Percentiles rank a stretch among this genome's conserved stretches.
These are phyloP conservation scores for Australoheros facetus DNA, from an alignment of 2,797 vertebrate species.

Conservation along the genomic window DNA sequence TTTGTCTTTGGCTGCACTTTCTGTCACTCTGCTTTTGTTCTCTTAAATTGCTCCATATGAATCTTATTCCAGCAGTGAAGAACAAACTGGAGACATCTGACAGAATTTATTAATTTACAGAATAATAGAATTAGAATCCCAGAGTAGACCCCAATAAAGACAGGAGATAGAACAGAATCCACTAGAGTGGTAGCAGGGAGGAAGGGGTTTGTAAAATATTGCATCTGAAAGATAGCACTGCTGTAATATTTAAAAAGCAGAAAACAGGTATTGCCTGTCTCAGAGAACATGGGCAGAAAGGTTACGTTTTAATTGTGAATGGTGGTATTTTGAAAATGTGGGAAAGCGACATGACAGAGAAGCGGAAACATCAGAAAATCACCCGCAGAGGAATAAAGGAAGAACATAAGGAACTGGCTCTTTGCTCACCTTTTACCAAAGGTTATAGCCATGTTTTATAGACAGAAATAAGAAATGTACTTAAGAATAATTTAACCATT, in stretches of 20 bases:
- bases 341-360: background rate
- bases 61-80: background rate
- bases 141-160: background rate
- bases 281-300: background rate
- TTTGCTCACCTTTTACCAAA: background rate
- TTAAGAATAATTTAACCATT: background rate
- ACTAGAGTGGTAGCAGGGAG: background rate
- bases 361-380: background rate
- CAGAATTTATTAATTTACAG: background rate
- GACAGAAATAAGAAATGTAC: background rate
- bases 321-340: background rate
- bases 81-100: background rate
- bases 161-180: background rate
- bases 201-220: no score
- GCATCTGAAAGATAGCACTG: background rate
- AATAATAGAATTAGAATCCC: background rate
- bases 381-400: background rate
- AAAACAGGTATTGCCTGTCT: background rate
- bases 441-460: background rate
- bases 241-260: background rate
- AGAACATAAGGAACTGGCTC: background rate
- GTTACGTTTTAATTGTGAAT: background rate
- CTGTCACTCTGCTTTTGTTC: background rate
- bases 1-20: slow-evolving; percentile 2
- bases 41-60: background rate